Evolutionary conservation across 2,113 vertebrate species (phyloP), one percentile per base, ranked within the genome.

Genomic region (Myxocyprinus asiaticus): DNA sequence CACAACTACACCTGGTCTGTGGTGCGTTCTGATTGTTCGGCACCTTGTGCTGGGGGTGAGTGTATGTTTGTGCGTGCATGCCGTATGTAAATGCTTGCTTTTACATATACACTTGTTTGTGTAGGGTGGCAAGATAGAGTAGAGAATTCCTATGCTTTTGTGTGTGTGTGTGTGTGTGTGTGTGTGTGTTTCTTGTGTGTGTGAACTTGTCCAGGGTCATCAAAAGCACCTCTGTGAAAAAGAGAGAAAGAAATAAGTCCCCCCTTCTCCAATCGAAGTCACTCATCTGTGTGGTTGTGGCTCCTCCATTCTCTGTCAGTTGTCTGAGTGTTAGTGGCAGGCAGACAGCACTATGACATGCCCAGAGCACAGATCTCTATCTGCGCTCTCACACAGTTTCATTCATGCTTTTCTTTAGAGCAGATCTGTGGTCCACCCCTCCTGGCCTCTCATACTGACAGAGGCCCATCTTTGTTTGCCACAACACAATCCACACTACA

Each of bases 41-140:
- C 90, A 5, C 90, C 95, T 0, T 99, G 98, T n/a, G 97, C 95
- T 3, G 95, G 96, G 90, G 97, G 97, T 98, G 88, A 89, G 85
- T 59, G 15, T 10, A 64, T 74, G 69, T 62, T 11, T 14, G 9
- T 59, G 3, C 22, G 9, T 59, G 3, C 22, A 33, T 81, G n/a
- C 53, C 5, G 2, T 73, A 62, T 58, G 71, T 53, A 55, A 67
- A 68, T 65, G 5, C 48, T 67, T 22, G 22, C 22, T 33, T 33
- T 33, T 33, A 3, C 22, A 33, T 33, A 33, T 33, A 33, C 22
- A 33, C 22, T 33, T 33, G 22, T 33, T 33, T 76, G 42, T 47
- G 9, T 73, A 33, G 3, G 11, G 15, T 42, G 15, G 56, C 15
- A 9, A 62, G 7, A 70, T 4, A 56, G 10, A 64, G 9, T 2